phyloP scores from a whole-genome alignment of 2,888 invertebrate genomes.

The Gymnocheta viridis region DNA sequence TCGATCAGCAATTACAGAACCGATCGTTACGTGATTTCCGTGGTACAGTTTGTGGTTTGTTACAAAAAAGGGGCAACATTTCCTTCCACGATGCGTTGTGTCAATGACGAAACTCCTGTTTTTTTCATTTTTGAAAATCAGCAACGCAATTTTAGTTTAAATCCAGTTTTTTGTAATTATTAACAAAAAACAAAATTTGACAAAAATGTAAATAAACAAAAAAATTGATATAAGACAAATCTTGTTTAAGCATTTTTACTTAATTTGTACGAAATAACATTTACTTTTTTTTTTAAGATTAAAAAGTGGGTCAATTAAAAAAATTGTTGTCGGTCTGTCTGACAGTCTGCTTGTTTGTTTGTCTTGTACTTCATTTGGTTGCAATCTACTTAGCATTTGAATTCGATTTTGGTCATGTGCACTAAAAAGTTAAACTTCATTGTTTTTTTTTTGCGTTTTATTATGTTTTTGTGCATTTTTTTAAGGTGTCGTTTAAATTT shows the following conservation, averaged over 20 bases:
- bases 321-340: conserved; percentile 17
- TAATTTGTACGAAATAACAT: background rate
- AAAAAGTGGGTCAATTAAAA: conserved; percentile 56
- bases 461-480: conserved; percentile 11
- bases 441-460: conserved; percentile 6
- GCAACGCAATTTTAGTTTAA: conserved; percentile 41
- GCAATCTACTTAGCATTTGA: conserved; percentile 16
- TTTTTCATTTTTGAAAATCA: conserved; percentile 35
- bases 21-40: conserved; percentile 81
- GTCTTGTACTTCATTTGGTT: background rate
- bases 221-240: conserved; percentile 30
- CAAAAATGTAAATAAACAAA: conserved; percentile 21
- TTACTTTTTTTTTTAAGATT: background rate
- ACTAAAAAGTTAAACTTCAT: conserved; percentile 3
- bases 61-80: conserved; percentile 72
- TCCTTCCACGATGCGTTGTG: conserved; percentile 67
- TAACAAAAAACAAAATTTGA: background rate
- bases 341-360: background rate
- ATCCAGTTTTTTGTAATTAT: conserved; percentile 50
- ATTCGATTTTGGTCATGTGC: background rate
- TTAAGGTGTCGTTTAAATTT: conserved; percentile 33
- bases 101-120: conserved; percentile 28
- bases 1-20: conserved; percentile 82
- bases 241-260: conserved; percentile 37
- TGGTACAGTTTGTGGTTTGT: conserved; percentile 80